Evolutionary conservation across 1,140 invertebrate genomes (phyloP).

Genomic region (Tetramorium simillimum): DNA sequence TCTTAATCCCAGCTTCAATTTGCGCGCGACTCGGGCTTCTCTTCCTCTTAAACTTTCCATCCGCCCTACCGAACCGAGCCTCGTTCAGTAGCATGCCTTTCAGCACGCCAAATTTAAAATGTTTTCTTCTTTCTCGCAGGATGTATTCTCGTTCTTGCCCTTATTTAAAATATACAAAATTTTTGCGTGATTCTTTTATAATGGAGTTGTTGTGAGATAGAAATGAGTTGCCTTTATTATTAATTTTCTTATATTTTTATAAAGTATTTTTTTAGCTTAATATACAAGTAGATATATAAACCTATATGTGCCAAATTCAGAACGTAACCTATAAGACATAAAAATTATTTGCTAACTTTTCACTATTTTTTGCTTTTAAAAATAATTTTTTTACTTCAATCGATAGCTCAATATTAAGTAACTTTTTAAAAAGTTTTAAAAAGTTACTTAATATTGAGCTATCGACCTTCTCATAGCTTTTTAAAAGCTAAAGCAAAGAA

Average conservation of each 20-base stretch:
- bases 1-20: constrained; percentile 76
- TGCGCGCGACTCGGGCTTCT: constrained; percentile 59
- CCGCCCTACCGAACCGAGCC: constrained; percentile 4
- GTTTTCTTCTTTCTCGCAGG: neutral
- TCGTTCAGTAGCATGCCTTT: constrained; percentile 16
- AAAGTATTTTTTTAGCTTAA: neutral
- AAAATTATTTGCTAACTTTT: too few species aligned
- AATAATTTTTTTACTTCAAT: too few species aligned
- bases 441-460: too few species aligned
- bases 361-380: too few species aligned
- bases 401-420: too few species aligned
- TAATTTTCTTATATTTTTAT: neutral
- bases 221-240: neutral
- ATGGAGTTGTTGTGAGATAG: neutral
- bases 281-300: too few species aligned
- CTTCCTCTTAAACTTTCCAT: constrained; percentile 39
- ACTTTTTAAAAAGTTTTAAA: too few species aligned
- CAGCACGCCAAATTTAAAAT: constrained; percentile 39
- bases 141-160: constrained; percentile 30
- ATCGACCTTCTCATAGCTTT: too few species aligned
- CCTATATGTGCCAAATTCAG: too few species aligned
- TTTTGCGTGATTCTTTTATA: constrained; percentile 11
- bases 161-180: neutral
- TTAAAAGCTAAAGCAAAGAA: too few species aligned
- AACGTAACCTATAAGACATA: too few species aligned